Evolutionary conservation across 2,888 invertebrate genomes (phyloP).

Genomic region (Drosophila nr. fundita): DNA sequence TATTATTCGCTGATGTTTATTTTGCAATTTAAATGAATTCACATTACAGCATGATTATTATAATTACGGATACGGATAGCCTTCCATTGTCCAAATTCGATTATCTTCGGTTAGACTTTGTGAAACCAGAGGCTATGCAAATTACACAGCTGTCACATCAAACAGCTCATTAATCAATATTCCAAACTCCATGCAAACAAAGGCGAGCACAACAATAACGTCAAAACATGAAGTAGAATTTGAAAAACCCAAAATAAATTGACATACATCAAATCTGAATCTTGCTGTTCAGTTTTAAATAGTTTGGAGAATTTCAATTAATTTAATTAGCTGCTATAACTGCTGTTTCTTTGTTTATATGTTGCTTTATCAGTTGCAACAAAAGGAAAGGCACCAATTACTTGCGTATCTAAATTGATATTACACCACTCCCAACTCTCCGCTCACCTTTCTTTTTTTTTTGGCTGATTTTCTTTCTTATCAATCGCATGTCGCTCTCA

Average conservation of each 20-base stretch:
- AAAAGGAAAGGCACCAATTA: slow-evolving; percentile 32
- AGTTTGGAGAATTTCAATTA: not conserved
- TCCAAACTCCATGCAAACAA: slow-evolving; percentile 28
- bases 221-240: not conserved
- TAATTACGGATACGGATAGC: slow-evolving; percentile 29
- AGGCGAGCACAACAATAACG: not conserved
- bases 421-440: not conserved
- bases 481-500: slow-evolving; percentile 19
- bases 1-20: slow-evolving; percentile 48
- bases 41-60: slow-evolving; percentile 63
- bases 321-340: not conserved
- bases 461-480: slow-evolving; percentile 18
- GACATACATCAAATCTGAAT: not conserved
- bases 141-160: slow-evolving; percentile 9
- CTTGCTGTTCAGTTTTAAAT: not conserved
- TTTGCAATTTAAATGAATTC: slow-evolving; percentile 76
- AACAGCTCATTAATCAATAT: slow-evolving; percentile 33
- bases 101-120: slow-evolving; percentile 18
- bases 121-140: slow-evolving; percentile 34
- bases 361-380: slow-evolving; percentile 13
- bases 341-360: not conserved
- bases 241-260: not conserved
- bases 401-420: slow-evolving; percentile 36
- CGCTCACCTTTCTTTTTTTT: not conserved
- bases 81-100: slow-evolving; percentile 21